These are phyloP conservation scores for Ciconia boyciana DNA, from an alignment of 2,113 vertebrate genomes.

Conservation along the genomic window DNA sequence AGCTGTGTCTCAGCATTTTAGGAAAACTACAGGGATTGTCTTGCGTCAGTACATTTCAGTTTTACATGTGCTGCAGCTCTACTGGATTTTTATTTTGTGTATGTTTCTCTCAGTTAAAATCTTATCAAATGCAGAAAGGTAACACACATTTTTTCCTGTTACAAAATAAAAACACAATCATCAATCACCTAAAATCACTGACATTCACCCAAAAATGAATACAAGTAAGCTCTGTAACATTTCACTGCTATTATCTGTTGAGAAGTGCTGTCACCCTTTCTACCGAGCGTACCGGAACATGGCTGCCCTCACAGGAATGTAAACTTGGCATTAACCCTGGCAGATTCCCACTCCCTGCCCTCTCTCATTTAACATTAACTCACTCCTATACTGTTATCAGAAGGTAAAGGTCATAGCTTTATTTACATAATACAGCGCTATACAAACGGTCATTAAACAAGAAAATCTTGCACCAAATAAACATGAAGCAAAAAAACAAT, in stretches of 20 bases:
- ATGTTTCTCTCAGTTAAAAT: background rate
- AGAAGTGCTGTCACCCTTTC: slow-evolving; percentile 16
- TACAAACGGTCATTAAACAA: slow-evolving; percentile 13
- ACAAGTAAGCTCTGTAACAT: slow-evolving; percentile 5
- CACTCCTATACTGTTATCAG: background rate
- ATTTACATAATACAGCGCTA: slow-evolving; percentile 46
- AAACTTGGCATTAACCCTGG: slow-evolving; percentile 65
- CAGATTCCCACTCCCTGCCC: slow-evolving; percentile 9
- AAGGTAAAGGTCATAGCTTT: slow-evolving; percentile 61
- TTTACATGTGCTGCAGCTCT: background rate
- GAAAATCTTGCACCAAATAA: slow-evolving; percentile 22
- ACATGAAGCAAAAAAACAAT: slow-evolving; percentile 6
- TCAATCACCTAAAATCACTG: slow-evolving; percentile 41
- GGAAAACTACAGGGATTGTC: background rate
- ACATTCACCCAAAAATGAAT: slow-evolving; percentile 30
- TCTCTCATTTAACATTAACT: slow-evolving; percentile 53
- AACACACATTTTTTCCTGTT: slow-evolving; percentile 49
- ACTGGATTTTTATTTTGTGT: background rate
- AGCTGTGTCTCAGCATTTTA: background rate
- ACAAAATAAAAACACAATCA: slow-evolving; percentile 30
- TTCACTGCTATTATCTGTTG: slow-evolving; percentile 37
- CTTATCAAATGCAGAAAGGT: slow-evolving; percentile 15
- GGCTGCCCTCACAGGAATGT: slow-evolving; percentile 65
- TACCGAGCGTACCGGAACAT: slow-evolving; percentile 1
- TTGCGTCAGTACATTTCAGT: background rate